Evolutionary conservation across 2,113 vertebrate genomes (phyloP), one percentile per base, ranked within the genome.

Genomic region (Channa argus): DNA sequence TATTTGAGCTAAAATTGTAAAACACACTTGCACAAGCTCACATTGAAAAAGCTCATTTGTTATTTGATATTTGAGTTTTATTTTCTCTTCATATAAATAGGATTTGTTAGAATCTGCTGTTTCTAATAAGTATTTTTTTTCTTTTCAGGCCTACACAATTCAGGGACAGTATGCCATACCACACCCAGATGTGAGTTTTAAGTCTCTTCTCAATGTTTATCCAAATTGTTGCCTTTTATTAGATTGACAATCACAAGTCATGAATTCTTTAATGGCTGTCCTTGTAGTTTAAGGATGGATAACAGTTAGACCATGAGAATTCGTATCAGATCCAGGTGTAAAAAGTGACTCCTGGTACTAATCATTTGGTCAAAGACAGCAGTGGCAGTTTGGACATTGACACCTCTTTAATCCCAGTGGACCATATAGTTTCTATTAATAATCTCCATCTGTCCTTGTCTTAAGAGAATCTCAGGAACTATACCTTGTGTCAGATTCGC

Each of bases 121-220:
- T 39, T 66, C 24, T 63, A 49, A 4, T 77, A 11, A 49, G 3
- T 77, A 11, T 82, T 74, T 49, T 63, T 63, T 33, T 34, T 82
- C 47, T 83, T 66, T 64, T 5, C 93, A 99, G 97, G 97, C 97
- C 94, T 99, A 98, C 93, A 97, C 97, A 80, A 98, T 99, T 96
- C 97, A 98, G 96, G 97, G 97, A 96, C 97, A 98, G 83, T 98
- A 97, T 2, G 97, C 97, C 92, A 98, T 99, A 92, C 97, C 97
- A 85, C 97, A 99, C 90, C 96, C 96, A 85, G 97, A 98, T 95
- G 96, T 99, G 95, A 98, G 97, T 98, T 92, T 76, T 84, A 7
- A 58, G 85, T 90, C 74, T 91, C 79, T 74, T 82, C 45, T 56
- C 24, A 24, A 24, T 24, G 24, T 24, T 24, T 24, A 24, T 1